phyloP scores from a whole-genome alignment of 2,113 vertebrate genomes.

The Athene cunicularia region DNA sequence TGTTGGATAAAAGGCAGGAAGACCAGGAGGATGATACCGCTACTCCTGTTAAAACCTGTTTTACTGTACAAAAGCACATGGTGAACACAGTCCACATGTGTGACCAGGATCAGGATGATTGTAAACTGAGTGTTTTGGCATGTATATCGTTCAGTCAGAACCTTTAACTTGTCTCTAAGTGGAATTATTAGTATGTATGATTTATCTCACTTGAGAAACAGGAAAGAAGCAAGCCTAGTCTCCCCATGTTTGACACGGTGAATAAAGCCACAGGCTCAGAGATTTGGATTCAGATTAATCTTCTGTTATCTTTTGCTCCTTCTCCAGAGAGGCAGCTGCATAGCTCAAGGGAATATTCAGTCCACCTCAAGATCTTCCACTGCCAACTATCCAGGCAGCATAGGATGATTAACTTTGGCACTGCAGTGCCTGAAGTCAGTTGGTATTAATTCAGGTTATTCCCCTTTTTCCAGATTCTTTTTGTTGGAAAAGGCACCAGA shows the following conservation, averaged over 20 bases:
- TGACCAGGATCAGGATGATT: background rate
- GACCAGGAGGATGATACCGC: background rate
- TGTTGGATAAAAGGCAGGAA: background rate
- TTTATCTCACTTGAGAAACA: background rate
- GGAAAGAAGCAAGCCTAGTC: background rate
- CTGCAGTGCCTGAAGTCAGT: background rate
- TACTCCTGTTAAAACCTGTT: background rate
- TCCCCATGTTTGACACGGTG: background rate
- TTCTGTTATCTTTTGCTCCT: background rate
- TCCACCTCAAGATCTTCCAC: background rate
- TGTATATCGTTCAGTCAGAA: background rate
- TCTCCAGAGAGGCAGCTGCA: background rate
- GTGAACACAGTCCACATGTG: background rate
- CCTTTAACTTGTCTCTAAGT: background rate
- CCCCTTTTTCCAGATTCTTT: background rate
- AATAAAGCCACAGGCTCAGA: background rate
- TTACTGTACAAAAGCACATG: rapidly evolving
- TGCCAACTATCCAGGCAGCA: background rate
- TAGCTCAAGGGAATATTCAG: background rate
- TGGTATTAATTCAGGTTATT: background rate
- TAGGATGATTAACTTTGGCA: background rate
- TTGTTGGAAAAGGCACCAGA: background rate
- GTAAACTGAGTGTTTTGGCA: background rate
- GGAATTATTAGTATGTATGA: background rate
- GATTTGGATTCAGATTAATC: background rate